Conservation (phyloP, 2,113 vertebrate species). For the Vulpes lagopus region DNA sequence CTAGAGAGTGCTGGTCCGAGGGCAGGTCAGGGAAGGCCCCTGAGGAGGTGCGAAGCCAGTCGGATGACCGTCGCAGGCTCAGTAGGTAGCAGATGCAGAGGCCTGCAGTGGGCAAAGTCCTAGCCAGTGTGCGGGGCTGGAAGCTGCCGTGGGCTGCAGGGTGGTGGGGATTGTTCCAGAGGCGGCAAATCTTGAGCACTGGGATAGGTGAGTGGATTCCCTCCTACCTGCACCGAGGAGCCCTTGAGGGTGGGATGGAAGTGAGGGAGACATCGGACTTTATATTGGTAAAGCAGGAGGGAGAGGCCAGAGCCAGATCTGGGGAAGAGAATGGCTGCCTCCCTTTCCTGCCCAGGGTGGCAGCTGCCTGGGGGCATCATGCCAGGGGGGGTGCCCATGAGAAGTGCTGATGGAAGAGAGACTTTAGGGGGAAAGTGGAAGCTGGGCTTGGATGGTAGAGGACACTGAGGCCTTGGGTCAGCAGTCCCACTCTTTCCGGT, state of each 20-base stretch:
- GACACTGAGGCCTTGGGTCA: conserved; percentile 20
- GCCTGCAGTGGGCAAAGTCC: not conserved
- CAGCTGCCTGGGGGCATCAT: conserved; percentile 3
- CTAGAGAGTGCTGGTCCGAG: not conserved
- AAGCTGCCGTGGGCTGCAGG: not conserved
- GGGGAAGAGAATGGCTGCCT: not conserved
- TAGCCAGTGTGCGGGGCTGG: no score
- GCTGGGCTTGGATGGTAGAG: not conserved
- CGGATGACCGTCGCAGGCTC: rapidly evolving
- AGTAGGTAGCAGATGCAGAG: not conserved
- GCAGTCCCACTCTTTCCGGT: conserved; percentile 20
- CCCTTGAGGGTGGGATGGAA: not conserved
- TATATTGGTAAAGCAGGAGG: no score
- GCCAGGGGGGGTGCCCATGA: not conserved
- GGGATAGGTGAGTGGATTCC: no score
- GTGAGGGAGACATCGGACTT: not conserved
- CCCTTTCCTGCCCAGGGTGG: not conserved
- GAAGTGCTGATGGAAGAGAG: conserved; percentile 56
- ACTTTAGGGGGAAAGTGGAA: conserved; percentile 9
- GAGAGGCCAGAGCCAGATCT: not conserved
- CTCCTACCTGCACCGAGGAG: not conserved
- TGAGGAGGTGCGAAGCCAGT: not conserved
- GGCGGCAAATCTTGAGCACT: not conserved
- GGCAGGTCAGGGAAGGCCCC: not conserved
- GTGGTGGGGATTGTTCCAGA: not conserved